Evolutionary conservation across 1,140 invertebrate species (phyloP).

Genomic region (Phthorimaea operculella): DNA sequence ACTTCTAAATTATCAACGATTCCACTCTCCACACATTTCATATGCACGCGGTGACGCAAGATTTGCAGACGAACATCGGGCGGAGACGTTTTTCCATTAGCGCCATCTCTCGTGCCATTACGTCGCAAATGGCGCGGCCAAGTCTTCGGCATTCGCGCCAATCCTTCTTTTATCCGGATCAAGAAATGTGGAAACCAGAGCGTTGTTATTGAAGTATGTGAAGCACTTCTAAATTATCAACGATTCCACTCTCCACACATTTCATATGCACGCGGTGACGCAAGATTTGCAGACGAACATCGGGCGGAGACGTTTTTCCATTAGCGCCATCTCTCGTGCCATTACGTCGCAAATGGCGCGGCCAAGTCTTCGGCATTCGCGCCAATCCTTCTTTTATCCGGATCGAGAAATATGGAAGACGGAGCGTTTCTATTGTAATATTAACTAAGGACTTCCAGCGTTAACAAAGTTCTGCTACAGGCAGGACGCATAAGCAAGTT

Average conservation of each 20-base stretch:
- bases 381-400: slow-evolving; percentile 20
- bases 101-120: slow-evolving; percentile 31
- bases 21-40: neutral
- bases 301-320: slow-evolving; percentile 30
- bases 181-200: no score
- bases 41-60: slow-evolving; percentile 15
- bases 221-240: neutral
- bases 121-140: slow-evolving; percentile 30
- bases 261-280: slow-evolving; percentile 13
- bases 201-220: no score
- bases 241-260: neutral
- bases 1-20: neutral
- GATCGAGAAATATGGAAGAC: no score
- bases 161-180: slow-evolving; percentile 18
- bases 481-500: no score
- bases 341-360: slow-evolving; percentile 35
- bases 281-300: slow-evolving; percentile 20
- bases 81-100: slow-evolving; percentile 34
- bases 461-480: no score
- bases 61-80: slow-evolving; percentile 21
- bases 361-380: slow-evolving; percentile 26
- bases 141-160: slow-evolving; percentile 26
- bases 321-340: slow-evolving; percentile 29
- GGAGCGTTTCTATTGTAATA: no score
- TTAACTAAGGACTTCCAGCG: no score